Evolutionary conservation across 2,113 vertebrate genomes (phyloP), one percentile per base, ranked within the genome.

Genomic region (Strix aluco): DNA sequence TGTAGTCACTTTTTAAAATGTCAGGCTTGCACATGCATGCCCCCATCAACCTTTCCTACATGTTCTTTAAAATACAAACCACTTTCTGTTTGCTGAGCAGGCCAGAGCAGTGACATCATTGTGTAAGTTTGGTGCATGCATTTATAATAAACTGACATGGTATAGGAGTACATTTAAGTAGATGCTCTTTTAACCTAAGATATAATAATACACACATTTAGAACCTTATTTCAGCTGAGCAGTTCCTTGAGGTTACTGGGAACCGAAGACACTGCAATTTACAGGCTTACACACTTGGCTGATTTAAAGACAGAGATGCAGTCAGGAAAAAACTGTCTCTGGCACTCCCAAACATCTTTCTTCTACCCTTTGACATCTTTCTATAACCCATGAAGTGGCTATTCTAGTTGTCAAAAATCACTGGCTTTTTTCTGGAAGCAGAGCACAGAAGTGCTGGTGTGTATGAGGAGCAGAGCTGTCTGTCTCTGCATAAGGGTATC

Each of bases 321-420:
- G 25, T 85, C 44, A 59, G 36, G 30, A 89, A 92, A 81, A 90
- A 90, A 63, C 57, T 4, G 10, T 67, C 25, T 71, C 69, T 75
- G n/a, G 79, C 38, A 52, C 49, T 93, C 26, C 23, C 27, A 82
- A 82, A 52, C 54, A 57, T 90, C 26, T 90, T 90, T 92, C 14
- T 91, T 93, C 38, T 85, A 82, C 49, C n/a, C 23, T 93, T 52
- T 93, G 70, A 77, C 52, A 17, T 82, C 25, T 92, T 93, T 89
- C 66, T 69, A 6, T 81, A 89, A 67, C 40, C 26, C 18, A 51
- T 40, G 18, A 88, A 85, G 10, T 52, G 70, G 8, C 79, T 94
- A 2, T 72, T 91, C 38, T 44, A 59, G n/a, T 70, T 69, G 18
- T 75, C 70, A 59, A 85, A 69, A 86, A 27, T 79, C 57, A 29